phyloP scores from a whole-genome alignment of 2,113 vertebrate genomes.

The Microtus ochrogaster region DNA sequence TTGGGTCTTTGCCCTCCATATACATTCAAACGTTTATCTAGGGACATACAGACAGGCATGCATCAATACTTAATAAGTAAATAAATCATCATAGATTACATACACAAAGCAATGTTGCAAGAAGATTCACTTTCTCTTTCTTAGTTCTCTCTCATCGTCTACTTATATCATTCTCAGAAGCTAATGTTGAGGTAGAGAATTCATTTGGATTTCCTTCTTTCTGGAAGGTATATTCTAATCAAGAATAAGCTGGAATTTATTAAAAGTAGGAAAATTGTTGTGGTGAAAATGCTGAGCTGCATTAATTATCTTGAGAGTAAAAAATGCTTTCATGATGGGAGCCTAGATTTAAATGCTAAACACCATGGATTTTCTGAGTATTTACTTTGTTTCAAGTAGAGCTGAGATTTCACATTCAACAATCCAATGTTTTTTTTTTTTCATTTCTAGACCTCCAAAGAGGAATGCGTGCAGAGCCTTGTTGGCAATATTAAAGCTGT shows the following conservation, averaged over 20 bases:
- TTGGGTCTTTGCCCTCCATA: not conserved
- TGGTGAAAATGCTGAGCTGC: not conserved
- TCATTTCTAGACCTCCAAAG: constrained; percentile 10
- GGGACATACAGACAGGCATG: not conserved
- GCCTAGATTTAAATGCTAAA: constrained; percentile 10
- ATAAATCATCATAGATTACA: not conserved
- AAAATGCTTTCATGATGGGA: not conserved
- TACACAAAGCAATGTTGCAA: not conserved
- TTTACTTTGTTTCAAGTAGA: constrained; percentile 46
- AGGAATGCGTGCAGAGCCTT: constrained; percentile 4
- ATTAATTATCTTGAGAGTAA: not conserved
- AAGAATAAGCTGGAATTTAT: not conserved
- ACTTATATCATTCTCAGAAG: not conserved
- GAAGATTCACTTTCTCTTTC: not conserved
- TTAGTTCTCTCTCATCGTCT: not conserved
- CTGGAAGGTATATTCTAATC: not conserved
- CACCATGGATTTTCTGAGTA: not conserved
- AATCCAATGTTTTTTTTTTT: not conserved
- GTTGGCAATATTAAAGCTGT: constrained; percentile 23
- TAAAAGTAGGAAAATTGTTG: not conserved
- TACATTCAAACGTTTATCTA: not conserved
- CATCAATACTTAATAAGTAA: not conserved
- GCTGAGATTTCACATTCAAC: not conserved
- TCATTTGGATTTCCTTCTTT: not conserved
- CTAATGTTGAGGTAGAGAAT: not conserved